Percentiles rank a stretch among this genome's conserved stretches.
These are phyloP conservation scores for human DNA, from an alignment of 2,113 vertebrate species.

Conservation along the genomic window GRCh38 chr12:45928001-45928500, in stretches of 20 bases:
- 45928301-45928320: constrained; percentile 41
- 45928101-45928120: constrained; percentile 19
- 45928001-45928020: constrained; percentile 31
- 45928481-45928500: constrained; percentile 82
- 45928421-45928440: constrained; percentile 76
- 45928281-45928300: constrained; percentile 31
- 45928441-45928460: constrained; percentile 66
- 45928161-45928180: constrained; percentile 49
- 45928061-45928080: neutral
- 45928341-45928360: constrained; percentile 70
- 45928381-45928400: constrained; percentile 57
- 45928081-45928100: constrained; percentile 47
- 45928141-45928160: constrained; percentile 52
- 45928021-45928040: constrained; percentile 45
- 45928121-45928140: constrained; percentile 55
- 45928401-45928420: constrained; percentile 63
- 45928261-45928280: constrained; percentile 59
- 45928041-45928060: constrained; percentile 6
- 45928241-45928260: constrained; percentile 38
- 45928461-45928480: constrained; percentile 78
- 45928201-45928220: neutral
- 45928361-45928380: constrained; percentile 77
- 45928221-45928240: constrained; percentile 50
- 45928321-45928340: constrained; percentile 59
- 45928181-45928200: neutral